These are phyloP conservation scores for Lanistes nyassanus DNA, from an alignment of 1,140 invertebrate species.

Conservation along the genomic window DNA sequence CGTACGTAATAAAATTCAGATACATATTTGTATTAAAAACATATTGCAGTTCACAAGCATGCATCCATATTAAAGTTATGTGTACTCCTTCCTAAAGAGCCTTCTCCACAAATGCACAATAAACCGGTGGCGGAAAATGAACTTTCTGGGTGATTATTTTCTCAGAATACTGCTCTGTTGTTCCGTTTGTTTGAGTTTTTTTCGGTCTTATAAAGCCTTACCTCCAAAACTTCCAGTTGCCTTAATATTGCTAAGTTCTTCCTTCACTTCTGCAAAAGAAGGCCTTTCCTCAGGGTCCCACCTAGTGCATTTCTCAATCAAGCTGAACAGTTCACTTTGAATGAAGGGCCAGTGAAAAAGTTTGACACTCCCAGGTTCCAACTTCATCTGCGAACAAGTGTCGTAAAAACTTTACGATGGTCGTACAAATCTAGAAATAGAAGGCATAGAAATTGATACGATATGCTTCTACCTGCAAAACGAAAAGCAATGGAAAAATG, in stretches of 20 bases:
- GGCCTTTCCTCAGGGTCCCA: conserved; percentile 2
- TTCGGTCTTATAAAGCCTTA: too few species aligned
- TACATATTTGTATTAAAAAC: too few species aligned
- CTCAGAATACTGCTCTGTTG: too few species aligned
- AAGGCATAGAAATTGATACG: not conserved
- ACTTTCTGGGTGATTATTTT: too few species aligned
- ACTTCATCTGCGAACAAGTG: not conserved
- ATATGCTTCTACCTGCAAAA: not conserved
- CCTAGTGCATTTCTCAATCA: conserved; percentile 6
- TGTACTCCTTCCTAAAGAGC: too few species aligned
- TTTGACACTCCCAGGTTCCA: conserved; percentile 1
- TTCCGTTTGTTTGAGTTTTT: too few species aligned
- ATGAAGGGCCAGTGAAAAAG: conserved; percentile 15
- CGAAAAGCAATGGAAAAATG: not conserved
- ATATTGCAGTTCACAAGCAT: too few species aligned
- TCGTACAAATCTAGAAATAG: not conserved
- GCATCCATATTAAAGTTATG: too few species aligned
- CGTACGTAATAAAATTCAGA: too few species aligned
- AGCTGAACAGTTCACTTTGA: not conserved
- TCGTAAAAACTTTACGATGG: too few species aligned
- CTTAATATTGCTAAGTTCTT: not conserved
- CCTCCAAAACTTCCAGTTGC: not conserved
- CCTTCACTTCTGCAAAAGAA: not conserved
- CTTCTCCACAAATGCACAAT: too few species aligned
- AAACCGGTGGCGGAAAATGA: too few species aligned